A percentile compares a stretch with the other conserved stretches of the same genome.
Evolutionary conservation across 1,140 invertebrate species (phyloP).

Genomic region (Drosophila insularis): DNA sequence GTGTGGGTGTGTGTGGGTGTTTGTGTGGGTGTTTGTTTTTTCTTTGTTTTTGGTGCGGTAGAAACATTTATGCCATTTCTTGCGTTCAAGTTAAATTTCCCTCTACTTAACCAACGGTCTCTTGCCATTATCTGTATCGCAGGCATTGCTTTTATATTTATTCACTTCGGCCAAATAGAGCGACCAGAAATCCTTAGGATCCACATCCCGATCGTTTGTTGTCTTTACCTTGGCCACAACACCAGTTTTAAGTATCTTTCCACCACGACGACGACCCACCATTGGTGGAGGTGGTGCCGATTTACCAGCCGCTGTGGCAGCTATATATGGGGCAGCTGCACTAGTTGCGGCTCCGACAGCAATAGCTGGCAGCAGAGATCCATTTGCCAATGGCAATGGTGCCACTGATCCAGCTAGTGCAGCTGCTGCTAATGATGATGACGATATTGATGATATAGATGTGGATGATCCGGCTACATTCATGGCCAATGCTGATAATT

Average conservation of each 20-base stretch:
- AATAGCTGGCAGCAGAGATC: slow-evolving; percentile 63
- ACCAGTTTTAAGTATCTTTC: slow-evolving; percentile 93
- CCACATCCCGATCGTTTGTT: slow-evolving; percentile 85
- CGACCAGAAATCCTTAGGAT: slow-evolving; percentile 94
- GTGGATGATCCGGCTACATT: neutral
- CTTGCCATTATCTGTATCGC: slow-evolving; percentile 95
- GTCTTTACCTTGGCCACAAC: slow-evolving; percentile 92
- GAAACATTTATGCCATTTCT: slow-evolving; percentile 16
- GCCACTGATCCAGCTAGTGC: slow-evolving; percentile 29
- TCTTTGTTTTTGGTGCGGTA: neutral
- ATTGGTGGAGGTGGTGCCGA: slow-evolving; percentile 68
- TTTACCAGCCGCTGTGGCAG: slow-evolving; percentile 81
- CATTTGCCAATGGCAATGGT: slow-evolving; percentile 14
- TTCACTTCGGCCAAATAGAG: slow-evolving; percentile 96
- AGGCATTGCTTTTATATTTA: slow-evolving; percentile 94
- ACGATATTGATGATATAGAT: neutral
- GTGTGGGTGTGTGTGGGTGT: neutral
- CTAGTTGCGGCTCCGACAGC: slow-evolving; percentile 70
- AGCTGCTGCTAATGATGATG: slow-evolving; percentile 19
- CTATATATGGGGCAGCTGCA: slow-evolving; percentile 70
- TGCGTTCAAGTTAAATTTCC: slow-evolving; percentile 55
- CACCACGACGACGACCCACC: slow-evolving; percentile 92
- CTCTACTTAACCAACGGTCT: slow-evolving; percentile 93
- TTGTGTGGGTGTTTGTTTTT: neutral
- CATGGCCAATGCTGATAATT: neutral